Percentiles rank a stretch among this genome's conserved stretches.
Evolutionary conservation across 2,888 invertebrate species (phyloP).

Genomic region (Strigamia transsilvanica): DNA sequence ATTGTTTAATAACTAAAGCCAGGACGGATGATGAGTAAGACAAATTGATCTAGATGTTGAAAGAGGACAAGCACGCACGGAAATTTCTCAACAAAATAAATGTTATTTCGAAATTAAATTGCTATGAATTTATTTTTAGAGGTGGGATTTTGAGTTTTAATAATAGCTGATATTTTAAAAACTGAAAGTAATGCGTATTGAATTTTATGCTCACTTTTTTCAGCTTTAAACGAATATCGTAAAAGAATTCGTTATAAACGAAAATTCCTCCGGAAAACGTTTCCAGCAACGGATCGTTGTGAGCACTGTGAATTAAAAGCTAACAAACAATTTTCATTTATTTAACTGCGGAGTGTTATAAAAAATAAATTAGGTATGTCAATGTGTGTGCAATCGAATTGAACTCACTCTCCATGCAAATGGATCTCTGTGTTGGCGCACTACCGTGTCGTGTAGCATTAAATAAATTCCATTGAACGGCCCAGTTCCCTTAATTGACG

Average conservation of each 20-base stretch:
- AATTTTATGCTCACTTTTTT: background rate
- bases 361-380: too few relatives aligned
- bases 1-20: too few relatives aligned
- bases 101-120: too few relatives aligned
- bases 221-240: slow-evolving; percentile 26
- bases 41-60: too few relatives aligned
- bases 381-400: background rate
- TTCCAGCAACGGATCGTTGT: background rate
- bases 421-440: background rate
- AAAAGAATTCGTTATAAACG: background rate
- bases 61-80: too few relatives aligned
- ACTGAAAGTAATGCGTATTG: too few relatives aligned
- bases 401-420: background rate
- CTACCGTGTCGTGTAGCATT: background rate
- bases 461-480: background rate
- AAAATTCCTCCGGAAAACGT: background rate
- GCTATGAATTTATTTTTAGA: too few relatives aligned
- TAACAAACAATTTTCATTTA: background rate
- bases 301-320: slow-evolving; percentile 10
- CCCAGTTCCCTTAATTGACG: background rate
- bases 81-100: too few relatives aligned
- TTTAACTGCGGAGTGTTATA: too few relatives aligned
- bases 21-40: too few relatives aligned
- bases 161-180: too few relatives aligned
- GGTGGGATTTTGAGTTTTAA: background rate